phyloP scores from a whole-genome alignment of 2,888 invertebrate genomes.

The Dusona sp. region DNA sequence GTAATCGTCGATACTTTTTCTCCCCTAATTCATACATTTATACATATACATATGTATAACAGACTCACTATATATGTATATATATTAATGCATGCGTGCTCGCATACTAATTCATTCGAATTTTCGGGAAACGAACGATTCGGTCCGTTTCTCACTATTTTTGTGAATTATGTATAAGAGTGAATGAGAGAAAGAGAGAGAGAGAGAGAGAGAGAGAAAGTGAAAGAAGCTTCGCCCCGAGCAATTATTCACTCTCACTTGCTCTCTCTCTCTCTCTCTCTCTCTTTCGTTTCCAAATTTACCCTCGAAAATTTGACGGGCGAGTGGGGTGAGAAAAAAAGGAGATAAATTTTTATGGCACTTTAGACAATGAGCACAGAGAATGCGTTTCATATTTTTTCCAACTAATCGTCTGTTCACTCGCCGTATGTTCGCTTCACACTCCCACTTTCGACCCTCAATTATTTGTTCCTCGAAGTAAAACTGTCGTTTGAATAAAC shows the following conservation, averaged over 20 bases:
- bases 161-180: constrained; percentile 15
- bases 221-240: constrained; percentile 21
- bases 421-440: constrained; percentile 57
- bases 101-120: constrained; percentile 83
- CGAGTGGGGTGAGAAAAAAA: constrained; percentile 38
- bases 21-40: constrained; percentile 12
- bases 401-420: constrained; percentile 60
- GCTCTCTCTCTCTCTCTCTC: constrained; percentile 51
- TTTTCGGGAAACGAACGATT: constrained; percentile 78
- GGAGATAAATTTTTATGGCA: constrained; percentile 70
- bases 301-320: constrained; percentile 18
- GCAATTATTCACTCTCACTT: constrained; percentile 77
- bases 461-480: neutral
- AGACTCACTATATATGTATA: constrained; percentile 37
- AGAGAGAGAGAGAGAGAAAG: constrained; percentile 31
- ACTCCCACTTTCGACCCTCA: constrained; percentile 17
- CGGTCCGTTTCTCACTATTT: constrained; percentile 21
- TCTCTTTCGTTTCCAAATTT: constrained; percentile 43
- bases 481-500: neutral
- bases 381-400: constrained; percentile 57
- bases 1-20: constrained; percentile 34
- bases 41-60: constrained; percentile 61
- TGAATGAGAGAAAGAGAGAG: neutral
- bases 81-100: constrained; percentile 79
- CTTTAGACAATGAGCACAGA: constrained; percentile 71